phyloP scores from a whole-genome alignment of 2,888 invertebrate species.

The Microctonus hyperodae region DNA sequence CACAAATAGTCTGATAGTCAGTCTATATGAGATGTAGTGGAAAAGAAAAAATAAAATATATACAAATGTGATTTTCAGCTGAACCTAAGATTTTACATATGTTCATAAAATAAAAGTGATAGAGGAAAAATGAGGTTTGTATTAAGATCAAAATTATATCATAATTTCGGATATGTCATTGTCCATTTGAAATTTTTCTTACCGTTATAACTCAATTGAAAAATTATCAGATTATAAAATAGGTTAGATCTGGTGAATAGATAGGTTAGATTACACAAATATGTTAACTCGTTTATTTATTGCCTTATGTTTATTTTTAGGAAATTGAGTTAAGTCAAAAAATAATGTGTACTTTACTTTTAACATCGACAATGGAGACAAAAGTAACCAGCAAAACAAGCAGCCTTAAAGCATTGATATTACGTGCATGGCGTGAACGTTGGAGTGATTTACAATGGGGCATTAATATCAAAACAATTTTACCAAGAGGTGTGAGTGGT shows the following conservation, averaged over 20 bases:
- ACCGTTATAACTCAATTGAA: no score
- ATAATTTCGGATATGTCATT: no score
- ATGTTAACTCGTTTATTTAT: not conserved
- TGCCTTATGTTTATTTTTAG: conserved; percentile 8
- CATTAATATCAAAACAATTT: conserved; percentile 90
- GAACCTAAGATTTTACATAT: conserved; percentile 36
- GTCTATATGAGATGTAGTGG: no score
- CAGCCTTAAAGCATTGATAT: conserved; percentile 78
- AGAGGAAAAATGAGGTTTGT: not conserved
- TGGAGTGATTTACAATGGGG: conserved; percentile 98
- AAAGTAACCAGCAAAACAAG: conserved; percentile 86
- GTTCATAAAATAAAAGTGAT: conserved; percentile 30
- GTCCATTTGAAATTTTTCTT: no score
- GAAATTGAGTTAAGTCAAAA: conserved; percentile 13
- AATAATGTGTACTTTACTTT: conserved; percentile 44
- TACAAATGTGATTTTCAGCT: no score
- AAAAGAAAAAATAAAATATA: no score
- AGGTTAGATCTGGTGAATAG: no score
- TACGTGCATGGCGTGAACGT: conserved; percentile 92
- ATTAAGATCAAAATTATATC: no score
- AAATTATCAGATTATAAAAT: not conserved
- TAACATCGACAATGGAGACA: conserved; percentile 71
- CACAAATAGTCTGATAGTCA: no score
- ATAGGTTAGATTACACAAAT: not conserved
- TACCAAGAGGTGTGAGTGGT: conserved; percentile 90